phyloP scores from a whole-genome alignment of 2,888 invertebrate genomes.

The Sycophila texana region DNA sequence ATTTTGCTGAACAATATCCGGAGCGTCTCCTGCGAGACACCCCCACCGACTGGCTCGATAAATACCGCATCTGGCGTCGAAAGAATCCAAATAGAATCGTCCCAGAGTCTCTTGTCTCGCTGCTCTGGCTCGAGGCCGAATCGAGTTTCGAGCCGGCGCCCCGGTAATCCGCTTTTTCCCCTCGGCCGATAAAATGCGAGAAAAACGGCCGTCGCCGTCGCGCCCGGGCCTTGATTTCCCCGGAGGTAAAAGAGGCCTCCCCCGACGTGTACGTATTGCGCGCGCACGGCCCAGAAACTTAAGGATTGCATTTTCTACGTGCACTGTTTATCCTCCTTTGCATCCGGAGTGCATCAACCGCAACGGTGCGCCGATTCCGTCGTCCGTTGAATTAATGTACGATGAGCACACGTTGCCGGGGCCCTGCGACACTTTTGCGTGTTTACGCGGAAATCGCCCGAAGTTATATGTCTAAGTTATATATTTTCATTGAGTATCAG shows the following conservation, averaged over 20 bases:
- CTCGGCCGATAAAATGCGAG: slow-evolving; percentile 38
- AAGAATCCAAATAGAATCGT: slow-evolving; percentile 21
- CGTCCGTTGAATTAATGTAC: too few species aligned
- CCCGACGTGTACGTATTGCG: slow-evolving; percentile 4
- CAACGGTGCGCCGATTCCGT: too few species aligned
- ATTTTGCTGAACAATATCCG: background rate
- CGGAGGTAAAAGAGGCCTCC: slow-evolving; percentile 39
- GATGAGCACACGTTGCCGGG: too few species aligned
- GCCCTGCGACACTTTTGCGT: too few species aligned
- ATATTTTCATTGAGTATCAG: too few species aligned
- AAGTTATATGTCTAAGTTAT: too few species aligned
- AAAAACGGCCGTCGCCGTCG: slow-evolving; percentile 8
- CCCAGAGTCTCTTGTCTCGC: background rate
- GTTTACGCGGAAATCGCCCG: too few species aligned
- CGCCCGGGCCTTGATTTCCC: slow-evolving; percentile 48
- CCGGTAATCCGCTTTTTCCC: slow-evolving; percentile 14
- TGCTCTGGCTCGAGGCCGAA: slow-evolving; percentile 30
- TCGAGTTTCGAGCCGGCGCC: slow-evolving; percentile 8
- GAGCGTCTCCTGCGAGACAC: background rate
- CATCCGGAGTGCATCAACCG: background rate
- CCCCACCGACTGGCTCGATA: background rate
- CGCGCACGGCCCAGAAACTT: slow-evolving; percentile 1
- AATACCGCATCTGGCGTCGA: slow-evolving; percentile 27
- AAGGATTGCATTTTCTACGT: slow-evolving; percentile 31
- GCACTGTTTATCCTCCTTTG: background rate